phyloP scores from a whole-genome alignment of 2,888 invertebrate species.

The Chelonus formosanus region DNA sequence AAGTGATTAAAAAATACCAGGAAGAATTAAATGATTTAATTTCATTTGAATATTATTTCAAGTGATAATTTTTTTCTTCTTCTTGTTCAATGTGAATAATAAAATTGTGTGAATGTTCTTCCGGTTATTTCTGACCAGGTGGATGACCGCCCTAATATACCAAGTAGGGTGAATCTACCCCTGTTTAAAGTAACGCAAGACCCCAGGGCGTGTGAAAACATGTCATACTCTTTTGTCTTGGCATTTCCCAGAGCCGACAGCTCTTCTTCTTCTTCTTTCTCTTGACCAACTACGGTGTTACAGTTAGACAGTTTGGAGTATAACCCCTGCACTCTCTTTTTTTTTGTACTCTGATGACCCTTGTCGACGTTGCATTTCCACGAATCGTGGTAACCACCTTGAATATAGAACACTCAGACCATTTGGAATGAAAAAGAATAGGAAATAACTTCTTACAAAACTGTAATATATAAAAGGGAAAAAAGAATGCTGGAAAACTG shows the following conservation, averaged over 20 bases:
- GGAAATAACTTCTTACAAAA: no score
- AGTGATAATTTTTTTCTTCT: constrained; percentile 4
- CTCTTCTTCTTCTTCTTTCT: constrained; percentile 25
- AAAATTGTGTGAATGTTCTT: constrained; percentile 33
- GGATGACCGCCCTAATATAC: constrained; percentile 54
- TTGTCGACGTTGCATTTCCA: no score
- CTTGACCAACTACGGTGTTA: constrained; percentile 30
- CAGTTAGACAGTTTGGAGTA: constrained; percentile 14
- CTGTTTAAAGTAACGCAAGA: constrained; percentile 29
- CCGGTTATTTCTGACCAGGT: constrained; percentile 49
- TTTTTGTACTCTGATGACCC: not conserved
- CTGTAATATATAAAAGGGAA: no score
- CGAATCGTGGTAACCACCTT: no score
- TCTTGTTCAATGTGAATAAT: not conserved
- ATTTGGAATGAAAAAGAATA: no score
- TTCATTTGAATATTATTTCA: constrained; percentile 43
- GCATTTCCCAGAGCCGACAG: constrained; percentile 45
- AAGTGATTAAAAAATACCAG: no score
- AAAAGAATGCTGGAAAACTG: no score
- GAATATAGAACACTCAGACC: no score
- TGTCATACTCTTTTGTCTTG: constrained; percentile 51
- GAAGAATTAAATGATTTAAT: no score
- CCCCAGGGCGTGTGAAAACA: constrained; percentile 56
- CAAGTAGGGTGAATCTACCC: constrained; percentile 43
- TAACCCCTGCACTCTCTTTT: not conserved